These are phyloP conservation scores for Limnodromus scolopaceus DNA, from an alignment of 2,797 vertebrate species.

Conservation along the genomic window DNA sequence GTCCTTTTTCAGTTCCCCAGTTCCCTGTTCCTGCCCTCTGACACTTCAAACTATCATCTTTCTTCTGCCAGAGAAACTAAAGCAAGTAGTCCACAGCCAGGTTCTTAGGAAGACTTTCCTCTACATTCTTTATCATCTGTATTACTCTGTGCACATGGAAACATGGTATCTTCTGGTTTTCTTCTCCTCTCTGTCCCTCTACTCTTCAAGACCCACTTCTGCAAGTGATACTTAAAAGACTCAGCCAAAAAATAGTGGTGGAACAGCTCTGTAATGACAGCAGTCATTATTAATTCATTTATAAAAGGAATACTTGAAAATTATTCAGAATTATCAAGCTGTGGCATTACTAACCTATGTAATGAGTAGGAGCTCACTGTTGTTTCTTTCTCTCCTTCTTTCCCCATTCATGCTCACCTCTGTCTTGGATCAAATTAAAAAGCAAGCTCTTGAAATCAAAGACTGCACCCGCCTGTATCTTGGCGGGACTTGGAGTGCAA, in stretches of 20 bases:
- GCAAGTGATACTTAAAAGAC: background rate
- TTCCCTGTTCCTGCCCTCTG: background rate
- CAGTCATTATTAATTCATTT: conserved; percentile 20
- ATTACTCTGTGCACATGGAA: background rate
- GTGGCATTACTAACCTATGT: background rate
- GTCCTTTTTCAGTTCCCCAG: background rate
- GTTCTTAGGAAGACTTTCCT: background rate
- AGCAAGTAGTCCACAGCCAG: background rate
- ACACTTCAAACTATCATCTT: background rate
- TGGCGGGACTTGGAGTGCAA: background rate
- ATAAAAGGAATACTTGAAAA: conserved; percentile 16
- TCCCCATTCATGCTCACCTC: background rate
- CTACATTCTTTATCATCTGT: background rate
- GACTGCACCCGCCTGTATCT: background rate
- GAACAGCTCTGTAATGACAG: background rate
- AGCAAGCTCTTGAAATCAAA: conserved; percentile 26
- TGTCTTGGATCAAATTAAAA: background rate
- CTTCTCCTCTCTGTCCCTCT: background rate
- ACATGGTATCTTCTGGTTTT: background rate
- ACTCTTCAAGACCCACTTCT: background rate
- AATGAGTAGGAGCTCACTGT: background rate
- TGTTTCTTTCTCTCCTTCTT: background rate
- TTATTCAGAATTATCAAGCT: conserved; percentile 18
- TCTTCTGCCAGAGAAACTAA: background rate
- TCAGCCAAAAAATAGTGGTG: background rate